Percentiles rank a stretch among this genome's conserved stretches.
These are phyloP conservation scores for Pediacus dermestoides DNA, from an alignment of 2,888 invertebrate species.

Conservation along the genomic window DNA sequence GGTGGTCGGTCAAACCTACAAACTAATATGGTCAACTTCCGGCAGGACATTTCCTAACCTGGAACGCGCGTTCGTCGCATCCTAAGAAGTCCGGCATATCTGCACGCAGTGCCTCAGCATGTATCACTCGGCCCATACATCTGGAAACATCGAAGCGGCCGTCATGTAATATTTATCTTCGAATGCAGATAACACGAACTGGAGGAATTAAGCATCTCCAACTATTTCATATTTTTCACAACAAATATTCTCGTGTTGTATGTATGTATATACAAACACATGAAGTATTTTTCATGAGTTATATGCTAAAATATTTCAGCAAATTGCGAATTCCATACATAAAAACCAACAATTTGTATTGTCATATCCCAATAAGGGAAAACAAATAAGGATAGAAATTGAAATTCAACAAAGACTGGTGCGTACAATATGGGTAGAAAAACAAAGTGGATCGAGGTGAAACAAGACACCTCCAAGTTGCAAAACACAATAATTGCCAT, in stretches of 20 bases:
- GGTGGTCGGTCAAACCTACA: constrained; percentile 6
- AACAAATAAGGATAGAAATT: constrained; percentile 27
- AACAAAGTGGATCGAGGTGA: constrained; percentile 38
- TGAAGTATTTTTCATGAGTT: too few species aligned
- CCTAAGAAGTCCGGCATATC: constrained; percentile 24
- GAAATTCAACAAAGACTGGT: constrained; percentile 29
- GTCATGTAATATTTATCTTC: constrained; percentile 11
- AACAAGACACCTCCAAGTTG: constrained; percentile 35
- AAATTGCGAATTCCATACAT: constrained; percentile 22
- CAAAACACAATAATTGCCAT: constrained; percentile 32
- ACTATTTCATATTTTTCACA: too few species aligned
- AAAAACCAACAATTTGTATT: constrained; percentile 25
- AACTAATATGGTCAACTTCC: constrained; percentile 31
- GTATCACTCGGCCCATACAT: constrained; percentile 11
- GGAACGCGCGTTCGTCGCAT: constrained; percentile 27
- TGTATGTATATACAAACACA: too few species aligned
- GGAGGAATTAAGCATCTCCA: too few species aligned
- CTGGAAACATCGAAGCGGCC: constrained; percentile 14
- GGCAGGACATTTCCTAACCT: constrained; percentile 33
- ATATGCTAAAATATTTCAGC: constrained; percentile 25
- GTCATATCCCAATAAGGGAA: constrained; percentile 22
- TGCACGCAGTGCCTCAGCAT: constrained; percentile 25
- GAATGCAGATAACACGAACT: constrained; percentile 4
- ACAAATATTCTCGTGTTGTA: too few species aligned
- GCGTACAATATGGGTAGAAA: constrained; percentile 27